phyloP scores from a whole-genome alignment of 2,113 vertebrate species.

The Colossoma macropomum region DNA sequence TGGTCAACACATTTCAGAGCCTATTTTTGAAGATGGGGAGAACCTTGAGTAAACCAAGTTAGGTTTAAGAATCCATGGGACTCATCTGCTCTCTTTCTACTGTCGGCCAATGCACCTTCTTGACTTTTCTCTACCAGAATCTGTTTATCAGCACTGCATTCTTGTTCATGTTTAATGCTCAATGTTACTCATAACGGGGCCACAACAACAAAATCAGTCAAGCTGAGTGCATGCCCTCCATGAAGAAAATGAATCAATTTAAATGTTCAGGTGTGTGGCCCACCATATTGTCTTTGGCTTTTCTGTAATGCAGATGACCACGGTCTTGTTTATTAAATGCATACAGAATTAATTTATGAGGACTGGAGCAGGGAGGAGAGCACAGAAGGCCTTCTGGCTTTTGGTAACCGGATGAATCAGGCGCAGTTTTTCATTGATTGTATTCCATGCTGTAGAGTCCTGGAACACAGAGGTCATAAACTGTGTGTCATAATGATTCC shows the following conservation, averaged over 20 bases:
- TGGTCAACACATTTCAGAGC: neutral
- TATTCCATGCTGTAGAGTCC: constrained; percentile 2
- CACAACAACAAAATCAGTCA: constrained; percentile 16
- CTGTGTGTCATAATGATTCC: neutral
- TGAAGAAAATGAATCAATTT: constrained; percentile 33
- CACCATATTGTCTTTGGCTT: constrained; percentile 11
- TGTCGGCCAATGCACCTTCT: neutral
- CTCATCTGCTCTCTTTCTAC: neutral
- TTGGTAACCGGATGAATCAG: constrained; percentile 33
- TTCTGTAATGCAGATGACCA: neutral
- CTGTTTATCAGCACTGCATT: neutral
- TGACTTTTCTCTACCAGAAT: neutral
- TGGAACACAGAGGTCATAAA: constrained; percentile 21
- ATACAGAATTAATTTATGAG: constrained; percentile 3
- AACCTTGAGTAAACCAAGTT: neutral
- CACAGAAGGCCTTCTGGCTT: neutral
- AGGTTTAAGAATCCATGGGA: neutral
- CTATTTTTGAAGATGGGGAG: neutral
- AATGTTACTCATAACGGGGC: neutral
- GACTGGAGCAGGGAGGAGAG: neutral
- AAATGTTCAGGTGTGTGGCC: constrained; percentile 23
- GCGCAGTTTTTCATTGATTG: constrained; percentile 27
- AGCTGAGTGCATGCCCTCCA: neutral
- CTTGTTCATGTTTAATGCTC: too few relatives aligned
- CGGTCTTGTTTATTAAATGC: constrained; percentile 5